Percentiles rank a stretch among this genome's conserved stretches.
These are phyloP conservation scores for Didymodactylos carnosus DNA, from an alignment of 2,888 invertebrate genomes.

Conservation along the genomic window DNA sequence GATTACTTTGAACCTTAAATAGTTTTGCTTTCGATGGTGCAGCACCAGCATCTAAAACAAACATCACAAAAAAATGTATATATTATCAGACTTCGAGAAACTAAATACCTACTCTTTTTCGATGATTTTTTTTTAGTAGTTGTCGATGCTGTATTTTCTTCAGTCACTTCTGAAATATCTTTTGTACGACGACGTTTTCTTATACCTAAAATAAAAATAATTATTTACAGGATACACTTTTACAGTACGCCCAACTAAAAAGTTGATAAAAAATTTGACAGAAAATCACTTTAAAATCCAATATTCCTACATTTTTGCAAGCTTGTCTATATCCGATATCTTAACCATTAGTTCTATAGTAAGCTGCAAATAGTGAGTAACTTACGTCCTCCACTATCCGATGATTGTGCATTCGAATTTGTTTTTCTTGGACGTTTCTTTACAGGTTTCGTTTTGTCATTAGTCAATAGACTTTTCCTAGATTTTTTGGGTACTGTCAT, in stretches of 20 bases:
- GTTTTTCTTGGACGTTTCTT: not conserved
- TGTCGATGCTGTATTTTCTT: not conserved
- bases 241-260: too few relatives aligned
- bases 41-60: not conserved
- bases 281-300: too few relatives aligned
- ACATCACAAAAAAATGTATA: not conserved
- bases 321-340: too few relatives aligned
- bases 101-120: not conserved
- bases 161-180: not conserved
- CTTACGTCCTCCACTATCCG: not conserved
- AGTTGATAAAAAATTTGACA: too few relatives aligned
- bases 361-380: too few relatives aligned
- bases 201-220: not conserved
- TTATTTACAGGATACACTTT: too few relatives aligned
- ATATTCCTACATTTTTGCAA: too few relatives aligned
- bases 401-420: too few relatives aligned
- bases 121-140: not conserved
- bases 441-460: too few relatives aligned
- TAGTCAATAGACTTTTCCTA: too few relatives aligned
- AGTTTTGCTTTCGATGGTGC: not conserved
- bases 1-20: conserved; percentile 9
- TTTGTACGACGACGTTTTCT: not conserved
- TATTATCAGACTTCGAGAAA: too few relatives aligned
- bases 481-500: not conserved
- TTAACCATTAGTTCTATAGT: too few relatives aligned